Evolutionary conservation across 2,888 invertebrate species (phyloP).

Genomic region (Aleiodes alternator): DNA sequence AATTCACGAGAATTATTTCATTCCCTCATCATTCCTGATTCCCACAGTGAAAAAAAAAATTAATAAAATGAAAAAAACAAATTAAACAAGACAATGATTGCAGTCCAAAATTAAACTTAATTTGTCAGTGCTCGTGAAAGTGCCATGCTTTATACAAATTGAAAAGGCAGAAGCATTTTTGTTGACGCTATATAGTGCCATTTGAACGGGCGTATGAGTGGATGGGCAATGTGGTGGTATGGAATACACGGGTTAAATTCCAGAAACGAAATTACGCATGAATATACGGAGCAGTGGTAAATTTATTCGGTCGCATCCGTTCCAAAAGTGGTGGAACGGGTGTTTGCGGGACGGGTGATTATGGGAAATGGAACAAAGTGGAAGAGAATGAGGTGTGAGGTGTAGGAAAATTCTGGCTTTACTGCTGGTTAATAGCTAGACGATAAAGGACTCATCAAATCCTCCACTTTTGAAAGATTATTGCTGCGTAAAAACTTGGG

Average conservation of each 20-base stretch:
- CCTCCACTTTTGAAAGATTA: not conserved
- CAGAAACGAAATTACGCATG: slow-evolving; percentile 46
- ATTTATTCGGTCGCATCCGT: slow-evolving; percentile 47
- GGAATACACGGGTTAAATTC: slow-evolving; percentile 39
- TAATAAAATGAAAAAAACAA: slow-evolving; percentile 27
- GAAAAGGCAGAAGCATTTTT: slow-evolving; percentile 25
- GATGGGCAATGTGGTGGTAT: not conserved
- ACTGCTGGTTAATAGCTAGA: slow-evolving; percentile 46
- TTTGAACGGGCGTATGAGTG: not conserved
- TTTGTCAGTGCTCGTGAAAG: slow-evolving; percentile 32
- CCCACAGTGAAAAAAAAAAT: slow-evolving; percentile 15
- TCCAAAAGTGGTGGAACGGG: not conserved
- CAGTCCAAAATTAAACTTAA: slow-evolving; percentile 35
- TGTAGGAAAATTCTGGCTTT: slow-evolving; percentile 45
- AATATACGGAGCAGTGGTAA: slow-evolving; percentile 33
- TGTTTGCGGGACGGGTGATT: slow-evolving; percentile 17
- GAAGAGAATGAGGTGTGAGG: slow-evolving; percentile 33
- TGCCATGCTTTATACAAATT: slow-evolving; percentile 30
- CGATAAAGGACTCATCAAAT: slow-evolving; percentile 38
- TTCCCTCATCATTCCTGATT: slow-evolving; percentile 15
- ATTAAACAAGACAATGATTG: slow-evolving; percentile 15
- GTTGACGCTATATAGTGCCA: slow-evolving; percentile 21
- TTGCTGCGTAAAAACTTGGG: slow-evolving; percentile 7
- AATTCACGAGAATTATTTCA: not conserved
- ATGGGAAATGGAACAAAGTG: slow-evolving; percentile 35